A percentile compares a stretch with the other conserved stretches of the same genome.
Conservation (phyloP, 2,888 invertebrate species). For the Auanema sp. region DNA sequence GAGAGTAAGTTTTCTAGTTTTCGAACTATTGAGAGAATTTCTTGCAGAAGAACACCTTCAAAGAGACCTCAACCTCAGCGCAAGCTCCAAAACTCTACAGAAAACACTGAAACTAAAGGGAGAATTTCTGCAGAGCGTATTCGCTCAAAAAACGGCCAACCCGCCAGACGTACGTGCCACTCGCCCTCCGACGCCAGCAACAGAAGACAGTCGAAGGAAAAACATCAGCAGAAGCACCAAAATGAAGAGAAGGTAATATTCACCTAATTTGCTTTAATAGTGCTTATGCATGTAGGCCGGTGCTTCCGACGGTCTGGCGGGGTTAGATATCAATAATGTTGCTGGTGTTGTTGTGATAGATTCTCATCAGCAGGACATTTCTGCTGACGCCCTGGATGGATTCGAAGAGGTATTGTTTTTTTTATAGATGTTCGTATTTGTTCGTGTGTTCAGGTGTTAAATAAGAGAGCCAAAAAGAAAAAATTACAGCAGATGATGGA, state of each 20-base stretch:
- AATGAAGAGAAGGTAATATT: constrained; percentile 11
- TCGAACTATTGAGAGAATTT: not conserved
- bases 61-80: not conserved
- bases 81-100: not conserved
- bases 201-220: constrained; percentile 26
- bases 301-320: constrained; percentile 22
- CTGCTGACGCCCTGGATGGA: constrained; percentile 15
- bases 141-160: constrained; percentile 60
- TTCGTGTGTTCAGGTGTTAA: constrained; percentile 20
- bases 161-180: constrained; percentile 60
- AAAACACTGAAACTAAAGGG: not conserved
- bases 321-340: constrained; percentile 19
- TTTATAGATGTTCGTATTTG: constrained; percentile 1
- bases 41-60: not conserved
- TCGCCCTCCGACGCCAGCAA: constrained; percentile 46
- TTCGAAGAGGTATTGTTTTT: constrained; percentile 23
- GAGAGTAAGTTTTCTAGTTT: not conserved
- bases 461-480: constrained; percentile 28
- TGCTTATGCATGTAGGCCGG: constrained; percentile 1
- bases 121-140: constrained; percentile 12
- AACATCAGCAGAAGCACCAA: constrained; percentile 7
- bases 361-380: constrained; percentile 13
- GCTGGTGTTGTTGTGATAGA: constrained; percentile 19
- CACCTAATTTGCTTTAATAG: not conserved
- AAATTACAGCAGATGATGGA: constrained; percentile 16